Evolutionary conservation across 2,797 vertebrate species (phyloP).

Genomic region (Sebastes oblongus): DNA sequence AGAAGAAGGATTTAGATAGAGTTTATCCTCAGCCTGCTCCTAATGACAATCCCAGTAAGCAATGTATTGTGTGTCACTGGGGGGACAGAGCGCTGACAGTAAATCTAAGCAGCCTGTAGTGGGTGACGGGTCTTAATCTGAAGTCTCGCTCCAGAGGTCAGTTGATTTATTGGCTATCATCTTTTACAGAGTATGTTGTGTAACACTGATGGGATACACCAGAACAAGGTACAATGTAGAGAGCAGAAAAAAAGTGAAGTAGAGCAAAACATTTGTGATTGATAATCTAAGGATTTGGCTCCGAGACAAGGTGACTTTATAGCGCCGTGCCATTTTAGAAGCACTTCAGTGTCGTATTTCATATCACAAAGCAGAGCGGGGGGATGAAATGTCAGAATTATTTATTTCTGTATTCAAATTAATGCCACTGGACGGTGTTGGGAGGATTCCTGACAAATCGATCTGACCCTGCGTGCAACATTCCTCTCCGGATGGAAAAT

Average conservation of each 20-base stretch:
- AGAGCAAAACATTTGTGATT: constrained; percentile 52
- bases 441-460: constrained; percentile 4
- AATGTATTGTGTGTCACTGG: constrained; percentile 27
- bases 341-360: constrained; percentile 25
- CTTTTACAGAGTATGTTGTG: constrained; percentile 58
- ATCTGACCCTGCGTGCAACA: neutral
- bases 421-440: constrained; percentile 7
- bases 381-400: constrained; percentile 4
- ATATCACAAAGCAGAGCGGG: constrained; percentile 9
- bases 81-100: constrained; percentile 29
- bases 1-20: constrained; percentile 14
- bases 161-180: constrained; percentile 70
- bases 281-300: constrained; percentile 55
- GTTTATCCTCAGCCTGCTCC: neutral
- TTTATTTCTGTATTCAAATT: constrained; percentile 42
- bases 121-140: constrained; percentile 67
- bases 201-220: constrained; percentile 60
- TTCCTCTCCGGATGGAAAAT: constrained; percentile 1
- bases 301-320: constrained; percentile 56
- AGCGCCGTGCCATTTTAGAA: constrained; percentile 39
- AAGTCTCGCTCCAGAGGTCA: constrained; percentile 66
- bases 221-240: constrained; percentile 44
- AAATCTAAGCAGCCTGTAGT: constrained; percentile 48
- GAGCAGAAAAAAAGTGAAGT: constrained; percentile 22
- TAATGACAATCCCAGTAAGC: constrained; percentile 51